phyloP scores from a whole-genome alignment of 2,113 vertebrate species.

The Taurulus bubalis region DNA sequence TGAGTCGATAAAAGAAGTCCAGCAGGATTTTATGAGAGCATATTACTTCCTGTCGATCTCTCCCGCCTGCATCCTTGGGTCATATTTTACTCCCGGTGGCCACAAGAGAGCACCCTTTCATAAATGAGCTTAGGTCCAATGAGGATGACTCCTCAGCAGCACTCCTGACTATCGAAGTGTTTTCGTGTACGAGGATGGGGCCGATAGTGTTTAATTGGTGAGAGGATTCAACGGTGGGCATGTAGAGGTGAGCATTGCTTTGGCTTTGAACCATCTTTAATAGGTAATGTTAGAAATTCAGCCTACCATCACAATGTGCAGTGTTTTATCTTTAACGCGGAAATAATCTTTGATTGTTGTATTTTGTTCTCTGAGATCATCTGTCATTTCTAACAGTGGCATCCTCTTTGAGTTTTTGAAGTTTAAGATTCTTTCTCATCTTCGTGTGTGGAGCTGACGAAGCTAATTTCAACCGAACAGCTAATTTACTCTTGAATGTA shows the following conservation, averaged over 20 bases:
- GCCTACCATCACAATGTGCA: background rate
- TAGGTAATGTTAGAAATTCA: background rate
- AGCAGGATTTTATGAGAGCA: conserved; percentile 50
- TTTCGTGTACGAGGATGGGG: conserved; percentile 21
- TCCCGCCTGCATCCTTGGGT: conserved; percentile 30
- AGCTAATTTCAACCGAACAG: background rate
- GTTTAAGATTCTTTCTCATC: background rate
- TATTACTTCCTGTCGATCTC: conserved; percentile 52
- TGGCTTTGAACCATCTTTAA: background rate
- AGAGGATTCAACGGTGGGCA: conserved; percentile 1
- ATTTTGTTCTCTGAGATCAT: background rate
- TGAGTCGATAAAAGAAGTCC: conserved; percentile 31
- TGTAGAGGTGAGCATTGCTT: conserved; percentile 1
- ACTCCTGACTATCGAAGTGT: conserved; percentile 29
- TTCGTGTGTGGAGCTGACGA: background rate
- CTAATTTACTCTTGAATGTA: background rate
- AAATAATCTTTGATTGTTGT: background rate
- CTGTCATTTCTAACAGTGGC: background rate
- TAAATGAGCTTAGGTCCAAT: conserved; percentile 51
- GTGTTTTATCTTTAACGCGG: background rate
- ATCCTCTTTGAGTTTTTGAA: conserved; percentile 1
- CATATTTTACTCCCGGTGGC: conserved; percentile 57
- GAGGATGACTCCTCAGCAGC: conserved; percentile 18
- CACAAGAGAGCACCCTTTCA: conserved; percentile 84
- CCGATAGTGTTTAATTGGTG: conserved; percentile 23